These are phyloP conservation scores for Pollenia labialis DNA, from an alignment of 2,888 invertebrate genomes.

Conservation along the genomic window DNA sequence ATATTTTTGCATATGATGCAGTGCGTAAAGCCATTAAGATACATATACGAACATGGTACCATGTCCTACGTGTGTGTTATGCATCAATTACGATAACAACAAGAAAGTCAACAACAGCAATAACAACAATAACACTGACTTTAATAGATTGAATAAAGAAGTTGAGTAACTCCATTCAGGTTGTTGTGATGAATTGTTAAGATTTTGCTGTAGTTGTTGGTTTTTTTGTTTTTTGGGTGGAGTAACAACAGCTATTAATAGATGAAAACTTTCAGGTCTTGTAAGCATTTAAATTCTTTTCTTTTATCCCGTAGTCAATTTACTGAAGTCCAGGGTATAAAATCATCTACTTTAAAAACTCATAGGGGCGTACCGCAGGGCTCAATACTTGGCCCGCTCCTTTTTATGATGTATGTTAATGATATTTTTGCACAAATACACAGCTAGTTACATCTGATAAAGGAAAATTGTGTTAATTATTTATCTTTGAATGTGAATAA, in stretches of 20 bases:
- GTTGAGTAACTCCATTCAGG: neutral
- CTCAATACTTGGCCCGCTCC: no score
- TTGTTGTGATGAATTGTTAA: neutral
- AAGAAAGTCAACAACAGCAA: conserved; percentile 22
- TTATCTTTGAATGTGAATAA: no score
- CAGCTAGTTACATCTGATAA: no score
- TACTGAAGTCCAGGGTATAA: no score
- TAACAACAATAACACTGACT: conserved; percentile 5
- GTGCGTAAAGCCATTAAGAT: conserved; percentile 50
- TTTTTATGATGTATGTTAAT: no score
- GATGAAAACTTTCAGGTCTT: neutral
- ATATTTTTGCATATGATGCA: conserved; percentile 43
- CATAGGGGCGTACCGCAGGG: no score
- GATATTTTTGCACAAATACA: no score
- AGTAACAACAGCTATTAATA: conserved; percentile 11
- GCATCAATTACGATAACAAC: conserved; percentile 39
- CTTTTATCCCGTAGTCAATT: no score
- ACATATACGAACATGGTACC: neutral
- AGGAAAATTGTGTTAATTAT: no score
- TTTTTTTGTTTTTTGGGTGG: neutral
- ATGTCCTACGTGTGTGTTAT: conserved; percentile 2
- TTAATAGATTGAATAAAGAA: neutral
- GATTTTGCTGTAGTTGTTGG: neutral
- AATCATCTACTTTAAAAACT: no score
- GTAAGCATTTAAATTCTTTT: no score